phyloP scores from a whole-genome alignment of 1,140 invertebrate species.

The Cylas formicarius region DNA sequence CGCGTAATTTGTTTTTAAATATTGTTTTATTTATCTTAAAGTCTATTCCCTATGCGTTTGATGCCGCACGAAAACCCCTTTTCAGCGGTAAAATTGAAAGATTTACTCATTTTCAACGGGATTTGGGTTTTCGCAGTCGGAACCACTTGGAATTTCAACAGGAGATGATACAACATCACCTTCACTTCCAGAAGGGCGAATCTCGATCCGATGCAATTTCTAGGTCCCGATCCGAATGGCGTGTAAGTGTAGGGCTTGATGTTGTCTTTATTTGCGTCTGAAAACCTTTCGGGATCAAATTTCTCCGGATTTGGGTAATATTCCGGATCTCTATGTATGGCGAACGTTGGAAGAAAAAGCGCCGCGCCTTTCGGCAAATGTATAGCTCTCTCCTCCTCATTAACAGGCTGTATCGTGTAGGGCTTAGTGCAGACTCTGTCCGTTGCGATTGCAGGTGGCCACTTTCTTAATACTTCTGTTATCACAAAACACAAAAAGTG shows the following conservation, averaged over 20 bases:
- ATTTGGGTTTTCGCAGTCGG: constrained; percentile 28
- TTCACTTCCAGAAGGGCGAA: constrained; percentile 37
- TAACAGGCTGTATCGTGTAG: constrained; percentile 38
- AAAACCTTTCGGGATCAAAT: constrained; percentile 31
- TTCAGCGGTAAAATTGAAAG: constrained; percentile 27
- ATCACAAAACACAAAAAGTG: constrained; percentile 20
- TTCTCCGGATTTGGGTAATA: constrained; percentile 26
- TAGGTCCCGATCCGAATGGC: constrained; percentile 51
- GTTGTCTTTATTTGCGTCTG: constrained; percentile 27
- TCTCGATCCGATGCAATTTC: constrained; percentile 36
- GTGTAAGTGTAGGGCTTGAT: constrained; percentile 45
- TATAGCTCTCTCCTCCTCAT: constrained; percentile 39
- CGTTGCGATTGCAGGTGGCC: constrained; percentile 44
- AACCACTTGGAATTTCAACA: constrained; percentile 33
- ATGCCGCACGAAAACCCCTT: constrained; percentile 37
- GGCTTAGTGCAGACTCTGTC: constrained; percentile 49
- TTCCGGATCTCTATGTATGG: constrained; percentile 25
- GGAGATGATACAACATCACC: constrained; percentile 33
- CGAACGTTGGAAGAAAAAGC: constrained; percentile 23
- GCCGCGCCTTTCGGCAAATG: constrained; percentile 34
- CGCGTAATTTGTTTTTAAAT: no score
- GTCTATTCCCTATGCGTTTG: no score
- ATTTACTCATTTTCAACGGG: constrained; percentile 28
- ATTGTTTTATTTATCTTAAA: no score
- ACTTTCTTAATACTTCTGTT: constrained; percentile 52